Evolutionary conservation across 2,113 vertebrate genomes (phyloP).

Genomic region (Okapia johnstoni): DNA sequence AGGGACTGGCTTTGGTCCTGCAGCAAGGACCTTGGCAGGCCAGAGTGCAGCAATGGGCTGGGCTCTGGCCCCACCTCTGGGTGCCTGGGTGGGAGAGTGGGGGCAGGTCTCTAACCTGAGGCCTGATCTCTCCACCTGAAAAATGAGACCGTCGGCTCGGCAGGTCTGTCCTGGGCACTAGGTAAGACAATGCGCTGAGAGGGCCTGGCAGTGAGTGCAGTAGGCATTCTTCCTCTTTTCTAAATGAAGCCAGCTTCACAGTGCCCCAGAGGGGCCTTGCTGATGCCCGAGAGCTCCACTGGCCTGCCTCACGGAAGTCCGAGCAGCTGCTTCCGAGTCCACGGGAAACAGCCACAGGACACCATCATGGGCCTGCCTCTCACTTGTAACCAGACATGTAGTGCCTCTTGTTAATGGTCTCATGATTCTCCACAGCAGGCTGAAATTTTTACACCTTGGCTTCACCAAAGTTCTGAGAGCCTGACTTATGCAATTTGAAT

Average conservation of each 20-base stretch:
- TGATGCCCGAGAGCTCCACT: accelerated
- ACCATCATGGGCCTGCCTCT: background rate
- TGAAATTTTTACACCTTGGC: background rate
- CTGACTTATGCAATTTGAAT: background rate
- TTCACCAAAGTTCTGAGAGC: background rate
- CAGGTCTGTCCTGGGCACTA: background rate
- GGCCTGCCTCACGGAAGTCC: background rate
- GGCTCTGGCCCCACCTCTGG: background rate
- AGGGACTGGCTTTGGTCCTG: background rate
- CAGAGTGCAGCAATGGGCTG: background rate
- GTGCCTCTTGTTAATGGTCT: background rate
- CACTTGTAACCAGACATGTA: background rate
- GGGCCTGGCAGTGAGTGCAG: background rate
- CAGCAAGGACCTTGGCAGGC: background rate
- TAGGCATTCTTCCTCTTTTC: background rate
- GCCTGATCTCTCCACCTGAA: background rate
- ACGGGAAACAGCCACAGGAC: background rate
- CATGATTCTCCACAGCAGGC: background rate
- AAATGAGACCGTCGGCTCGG: background rate
- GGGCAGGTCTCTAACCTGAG: background rate
- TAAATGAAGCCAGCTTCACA: background rate
- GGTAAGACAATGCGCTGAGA: background rate
- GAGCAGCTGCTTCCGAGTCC: background rate
- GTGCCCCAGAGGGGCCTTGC: background rate
- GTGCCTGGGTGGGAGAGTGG: background rate